Evolutionary conservation across 2,113 vertebrate species (phyloP).

Genomic region (Tringa solitaria): DNA sequence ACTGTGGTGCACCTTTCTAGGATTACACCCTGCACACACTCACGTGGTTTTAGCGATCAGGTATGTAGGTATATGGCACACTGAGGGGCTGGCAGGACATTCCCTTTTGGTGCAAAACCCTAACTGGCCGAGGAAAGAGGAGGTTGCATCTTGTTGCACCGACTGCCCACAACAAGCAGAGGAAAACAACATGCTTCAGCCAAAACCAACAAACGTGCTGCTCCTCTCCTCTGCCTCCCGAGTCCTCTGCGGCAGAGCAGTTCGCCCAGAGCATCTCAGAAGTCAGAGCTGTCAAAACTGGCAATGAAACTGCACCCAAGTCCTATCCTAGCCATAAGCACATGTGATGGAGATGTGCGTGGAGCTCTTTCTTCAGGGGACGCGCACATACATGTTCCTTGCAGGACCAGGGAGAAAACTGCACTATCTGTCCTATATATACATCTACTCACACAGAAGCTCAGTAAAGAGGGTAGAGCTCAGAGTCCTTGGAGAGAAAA

Average conservation of each 20-base stretch:
- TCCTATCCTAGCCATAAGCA: background rate
- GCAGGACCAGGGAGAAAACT: background rate
- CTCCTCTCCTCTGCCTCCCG: constrained; percentile 5
- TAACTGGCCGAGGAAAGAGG: background rate
- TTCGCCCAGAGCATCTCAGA: background rate
- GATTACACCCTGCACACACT: background rate
- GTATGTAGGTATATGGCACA: background rate
- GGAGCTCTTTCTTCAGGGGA: background rate
- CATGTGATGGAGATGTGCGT: background rate
- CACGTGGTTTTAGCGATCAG: too few relatives aligned
- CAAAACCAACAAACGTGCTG: constrained; percentile 32
- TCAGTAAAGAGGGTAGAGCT: background rate
- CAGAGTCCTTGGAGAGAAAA: constrained; percentile 41
- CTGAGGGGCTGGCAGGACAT: background rate
- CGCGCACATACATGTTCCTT: background rate
- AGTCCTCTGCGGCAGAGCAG: background rate
- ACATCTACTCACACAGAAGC: constrained; percentile 8
- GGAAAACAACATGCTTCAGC: background rate
- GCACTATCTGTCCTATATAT: background rate
- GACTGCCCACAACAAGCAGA: constrained; percentile 3
- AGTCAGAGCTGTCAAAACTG: background rate
- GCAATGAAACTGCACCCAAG: background rate
- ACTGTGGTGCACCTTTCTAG: background rate
- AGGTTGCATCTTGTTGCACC: background rate
- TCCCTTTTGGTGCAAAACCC: background rate